Conservation (phyloP, 2,888 invertebrate species). For the Cetonia aurata region DNA sequence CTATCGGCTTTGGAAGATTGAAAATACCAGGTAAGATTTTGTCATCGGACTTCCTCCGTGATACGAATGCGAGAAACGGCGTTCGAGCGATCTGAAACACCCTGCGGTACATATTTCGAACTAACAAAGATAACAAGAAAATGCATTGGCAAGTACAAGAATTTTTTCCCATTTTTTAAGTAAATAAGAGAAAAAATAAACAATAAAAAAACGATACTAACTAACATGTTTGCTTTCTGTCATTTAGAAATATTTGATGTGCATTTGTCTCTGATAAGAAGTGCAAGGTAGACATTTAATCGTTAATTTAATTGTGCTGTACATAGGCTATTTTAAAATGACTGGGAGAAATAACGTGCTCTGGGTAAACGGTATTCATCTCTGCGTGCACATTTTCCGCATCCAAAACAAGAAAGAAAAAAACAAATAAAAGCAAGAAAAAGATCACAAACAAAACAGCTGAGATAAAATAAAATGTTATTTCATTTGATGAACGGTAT, state of each 20-base stretch:
- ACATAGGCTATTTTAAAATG: conserved; percentile 31
- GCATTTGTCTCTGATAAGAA: conserved; percentile 29
- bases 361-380: conserved; percentile 37
- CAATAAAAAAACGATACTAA: conserved; percentile 1
- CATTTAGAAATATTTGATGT: conserved; percentile 26
- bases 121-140: too few species aligned
- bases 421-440: neutral
- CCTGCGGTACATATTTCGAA: too few species aligned
- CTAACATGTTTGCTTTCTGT: conserved; percentile 39
- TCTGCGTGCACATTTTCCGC: conserved; percentile 34
- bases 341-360: conserved; percentile 31
- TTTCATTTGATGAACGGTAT: conserved; percentile 21
- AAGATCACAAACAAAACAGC: neutral
- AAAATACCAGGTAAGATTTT: too few species aligned
- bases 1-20: too few species aligned
- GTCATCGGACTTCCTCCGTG: too few species aligned
- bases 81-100: too few species aligned
- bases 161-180: neutral
- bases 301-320: conserved; percentile 41
- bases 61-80: too few species aligned
- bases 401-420: conserved; percentile 8
- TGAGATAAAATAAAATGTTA: conserved; percentile 35
- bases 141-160: conserved; percentile 23
- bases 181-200: neutral
- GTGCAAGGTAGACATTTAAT: conserved; percentile 36